These are phyloP conservation scores for Lathronympha strigana DNA, from an alignment of 2,888 invertebrate genomes.

Conservation along the genomic window DNA sequence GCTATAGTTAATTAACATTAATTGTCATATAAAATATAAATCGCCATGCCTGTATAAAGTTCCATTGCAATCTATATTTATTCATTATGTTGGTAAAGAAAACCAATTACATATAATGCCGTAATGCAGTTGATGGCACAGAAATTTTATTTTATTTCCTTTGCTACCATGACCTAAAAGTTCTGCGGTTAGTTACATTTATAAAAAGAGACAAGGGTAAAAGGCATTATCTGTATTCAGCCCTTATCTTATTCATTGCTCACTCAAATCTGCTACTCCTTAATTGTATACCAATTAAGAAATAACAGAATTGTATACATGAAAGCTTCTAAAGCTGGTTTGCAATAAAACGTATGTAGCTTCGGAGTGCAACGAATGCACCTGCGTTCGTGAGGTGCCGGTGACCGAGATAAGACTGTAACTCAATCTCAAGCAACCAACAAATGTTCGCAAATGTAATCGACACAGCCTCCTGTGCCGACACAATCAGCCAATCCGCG, in stretches of 20 bases:
- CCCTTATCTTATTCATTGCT: slow-evolving; percentile 3
- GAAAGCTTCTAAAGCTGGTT: not conserved
- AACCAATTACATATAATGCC: not conserved
- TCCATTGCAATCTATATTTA: no score
- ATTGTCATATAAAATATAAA: no score
- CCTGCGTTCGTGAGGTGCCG: slow-evolving; percentile 56
- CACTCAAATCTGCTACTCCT: not conserved
- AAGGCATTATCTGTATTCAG: slow-evolving; percentile 31
- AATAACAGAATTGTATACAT: slow-evolving; percentile 5
- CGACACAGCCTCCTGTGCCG: slow-evolving; percentile 53
- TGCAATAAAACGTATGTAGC: slow-evolving; percentile 44
- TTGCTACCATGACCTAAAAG: slow-evolving; percentile 27
- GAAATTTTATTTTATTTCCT: slow-evolving; percentile 2
- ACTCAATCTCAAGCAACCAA: slow-evolving; percentile 61
- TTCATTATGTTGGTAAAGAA: no score
- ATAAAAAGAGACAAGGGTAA: slow-evolving; percentile 32
- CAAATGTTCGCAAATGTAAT: slow-evolving; percentile 61
- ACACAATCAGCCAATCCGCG: slow-evolving; percentile 65
- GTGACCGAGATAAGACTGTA: slow-evolving; percentile 62
- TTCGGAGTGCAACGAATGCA: slow-evolving; percentile 53
- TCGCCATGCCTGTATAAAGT: no score
- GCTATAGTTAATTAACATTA: no score
- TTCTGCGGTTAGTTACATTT: slow-evolving; percentile 22
- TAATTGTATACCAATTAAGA: slow-evolving; percentile 3
- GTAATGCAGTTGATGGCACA: not conserved